Evolutionary conservation across 2,797 vertebrate genomes (phyloP).

Genomic region (Macropus fuliginosus): DNA sequence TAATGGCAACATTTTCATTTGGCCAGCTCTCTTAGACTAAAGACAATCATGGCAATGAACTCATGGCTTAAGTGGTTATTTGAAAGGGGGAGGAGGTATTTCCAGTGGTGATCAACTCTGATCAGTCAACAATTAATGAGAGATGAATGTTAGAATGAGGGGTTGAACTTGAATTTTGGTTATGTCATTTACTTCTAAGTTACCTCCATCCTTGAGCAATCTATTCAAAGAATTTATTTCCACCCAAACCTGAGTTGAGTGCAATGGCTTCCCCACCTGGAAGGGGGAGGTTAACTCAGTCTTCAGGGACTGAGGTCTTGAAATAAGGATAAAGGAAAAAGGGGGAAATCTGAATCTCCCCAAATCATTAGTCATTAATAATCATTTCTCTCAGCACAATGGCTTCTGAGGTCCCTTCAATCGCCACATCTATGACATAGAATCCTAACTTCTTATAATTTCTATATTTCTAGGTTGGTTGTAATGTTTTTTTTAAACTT

Average conservation of each 20-base stretch:
- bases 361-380: background rate
- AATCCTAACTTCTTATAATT: constrained; percentile 20
- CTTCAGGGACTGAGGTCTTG: background rate
- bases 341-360: background rate
- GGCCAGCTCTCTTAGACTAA: background rate
- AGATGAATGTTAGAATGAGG: background rate
- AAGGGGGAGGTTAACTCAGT: no score
- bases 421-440: background rate
- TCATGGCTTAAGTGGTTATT: background rate
- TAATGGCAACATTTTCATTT: background rate
- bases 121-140: background rate
- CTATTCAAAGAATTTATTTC: background rate
- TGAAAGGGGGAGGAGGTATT: background rate
- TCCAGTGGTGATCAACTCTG: background rate
- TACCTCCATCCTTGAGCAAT: background rate
- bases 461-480: constrained; percentile 43
- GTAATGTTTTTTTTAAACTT: constrained; percentile 32
- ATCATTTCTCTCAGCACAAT: background rate
- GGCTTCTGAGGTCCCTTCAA: background rate
- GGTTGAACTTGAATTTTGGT: background rate
- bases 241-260: background rate
- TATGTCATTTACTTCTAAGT: background rate
- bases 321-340: background rate
- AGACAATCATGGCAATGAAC: background rate
- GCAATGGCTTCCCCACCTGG: background rate